Evolutionary conservation across 2,797 vertebrate genomes (phyloP).

Genomic region (Chanos chanos): DNA sequence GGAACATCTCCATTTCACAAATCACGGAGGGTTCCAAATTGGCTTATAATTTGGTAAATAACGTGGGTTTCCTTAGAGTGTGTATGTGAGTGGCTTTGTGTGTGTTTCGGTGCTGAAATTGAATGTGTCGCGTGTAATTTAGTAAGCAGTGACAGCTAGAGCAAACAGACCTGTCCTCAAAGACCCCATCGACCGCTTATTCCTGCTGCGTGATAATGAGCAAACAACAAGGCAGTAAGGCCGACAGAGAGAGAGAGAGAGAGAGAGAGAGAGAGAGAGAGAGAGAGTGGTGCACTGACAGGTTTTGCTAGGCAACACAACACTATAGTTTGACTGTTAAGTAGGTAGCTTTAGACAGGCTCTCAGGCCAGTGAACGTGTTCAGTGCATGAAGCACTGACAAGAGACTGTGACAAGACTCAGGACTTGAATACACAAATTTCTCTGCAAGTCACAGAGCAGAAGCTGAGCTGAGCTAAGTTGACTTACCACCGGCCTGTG

Average conservation of each 20-base stretch:
- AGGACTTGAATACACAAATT: no score
- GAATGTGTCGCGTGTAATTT: slow-evolving; percentile 25
- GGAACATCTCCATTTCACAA: no score
- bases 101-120: slow-evolving; percentile 6
- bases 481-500: slow-evolving; percentile 81
- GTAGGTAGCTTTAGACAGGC: slow-evolving; percentile 20
- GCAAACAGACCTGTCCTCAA: no score
- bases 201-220: slow-evolving; percentile 20
- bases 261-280: not conserved
- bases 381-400: not conserved
- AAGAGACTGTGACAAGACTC: not conserved
- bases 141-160: not conserved
- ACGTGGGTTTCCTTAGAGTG: no score
- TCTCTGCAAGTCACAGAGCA: not conserved
- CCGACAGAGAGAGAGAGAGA: not conserved
- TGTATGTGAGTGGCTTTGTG: slow-evolving; percentile 2
- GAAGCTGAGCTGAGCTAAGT: no score
- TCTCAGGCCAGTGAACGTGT: no score
- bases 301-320: no score
- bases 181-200: not conserved
- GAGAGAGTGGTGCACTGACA: not conserved
- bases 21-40: no score
- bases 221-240: slow-evolving; percentile 5
- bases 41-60: slow-evolving; percentile 5
- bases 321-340: slow-evolving; percentile 24